Base-by-base conservation (phyloP, 2,888 invertebrate species). In the Clunio marinus region DNA sequence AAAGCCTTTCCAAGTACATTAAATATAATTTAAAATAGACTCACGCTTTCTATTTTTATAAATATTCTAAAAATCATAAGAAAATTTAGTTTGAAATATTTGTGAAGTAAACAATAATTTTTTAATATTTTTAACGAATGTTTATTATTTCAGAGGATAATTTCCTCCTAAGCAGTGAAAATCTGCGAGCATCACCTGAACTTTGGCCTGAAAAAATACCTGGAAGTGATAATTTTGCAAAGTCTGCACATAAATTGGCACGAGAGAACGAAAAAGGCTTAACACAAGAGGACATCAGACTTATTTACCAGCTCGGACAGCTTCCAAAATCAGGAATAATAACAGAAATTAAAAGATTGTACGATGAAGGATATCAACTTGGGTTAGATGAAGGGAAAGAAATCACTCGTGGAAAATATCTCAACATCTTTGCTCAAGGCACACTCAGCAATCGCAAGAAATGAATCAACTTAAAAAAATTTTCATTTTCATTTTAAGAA, bases 371-470 rank as follows among this genome's bases (percentile, higher is more conserved):
- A 0, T 98, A 96, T 78, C 92, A 94, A 75, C 81, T 99, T 28
- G 97, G 96, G 2, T 81, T 94, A 15, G 95, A 96, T 76, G 97
- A 98, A 81, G 90, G 95, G 0, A 93, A 93, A 77, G 96, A 97
- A 82, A 93, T 97, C 90, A 96, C 96, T 0, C 82, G 96, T 73
- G 96, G 96, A 45, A 95, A 95, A 81, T 93, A 95, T 79, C 83
- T 97, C 71, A 93, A 95, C 76, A 91, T 97, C 75, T 91, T 90
- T 74, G 82, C 79, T 63, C 71, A 37, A 41, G 27, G 46, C 2
- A 2, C 65, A 25, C 2, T 25, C 4, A 24, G 2, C 10, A 22
- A 17, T n/a, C 32, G 37, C 4, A 32, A 20, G 22, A 60, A 60
- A 35, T 60, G 32, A 60, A 24, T 35, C 37, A 35, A 10, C 58